Conservation (phyloP, 2,888 invertebrate genomes). For the Scaptomyza parva region DNA sequence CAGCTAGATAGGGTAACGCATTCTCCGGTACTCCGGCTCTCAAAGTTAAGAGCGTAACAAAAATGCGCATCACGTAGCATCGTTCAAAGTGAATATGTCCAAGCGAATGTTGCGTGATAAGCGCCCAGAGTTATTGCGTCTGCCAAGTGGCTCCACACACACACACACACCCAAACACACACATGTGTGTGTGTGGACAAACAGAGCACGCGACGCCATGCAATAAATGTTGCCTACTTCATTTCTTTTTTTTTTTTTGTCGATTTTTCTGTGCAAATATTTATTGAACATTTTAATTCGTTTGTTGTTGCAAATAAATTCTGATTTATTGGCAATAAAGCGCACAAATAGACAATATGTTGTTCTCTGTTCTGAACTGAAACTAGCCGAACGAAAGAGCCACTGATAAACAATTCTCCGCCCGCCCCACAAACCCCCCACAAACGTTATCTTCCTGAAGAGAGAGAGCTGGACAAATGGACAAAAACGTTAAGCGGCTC, state of each 20-base stretch:
- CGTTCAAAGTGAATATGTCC: conserved; percentile 83
- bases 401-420: conserved; percentile 40
- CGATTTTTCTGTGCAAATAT: conserved; percentile 78
- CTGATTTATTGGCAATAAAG: conserved; percentile 85
- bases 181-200: conserved; percentile 14
- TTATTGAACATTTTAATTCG: conserved; percentile 85
- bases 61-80: conserved; percentile 84
- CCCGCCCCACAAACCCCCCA: neutral
- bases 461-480: conserved; percentile 46
- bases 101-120: conserved; percentile 67
- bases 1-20: neutral
- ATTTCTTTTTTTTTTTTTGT: conserved; percentile 1
- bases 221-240: conserved; percentile 67
- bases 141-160: conserved; percentile 53
- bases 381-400: conserved; percentile 44
- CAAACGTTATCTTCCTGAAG: neutral
- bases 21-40: conserved; percentile 13
- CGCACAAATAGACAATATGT: conserved; percentile 76
- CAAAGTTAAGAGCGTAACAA: conserved; percentile 78
- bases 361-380: conserved; percentile 51
- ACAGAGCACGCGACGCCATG: conserved; percentile 25
- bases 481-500: conserved; percentile 53
- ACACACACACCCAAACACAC: conserved; percentile 11
- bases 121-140: conserved; percentile 69
- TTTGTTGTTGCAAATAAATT: conserved; percentile 85